Conservation (phyloP, 1,140 invertebrate species). For the Bombus difficillimus region DNA sequence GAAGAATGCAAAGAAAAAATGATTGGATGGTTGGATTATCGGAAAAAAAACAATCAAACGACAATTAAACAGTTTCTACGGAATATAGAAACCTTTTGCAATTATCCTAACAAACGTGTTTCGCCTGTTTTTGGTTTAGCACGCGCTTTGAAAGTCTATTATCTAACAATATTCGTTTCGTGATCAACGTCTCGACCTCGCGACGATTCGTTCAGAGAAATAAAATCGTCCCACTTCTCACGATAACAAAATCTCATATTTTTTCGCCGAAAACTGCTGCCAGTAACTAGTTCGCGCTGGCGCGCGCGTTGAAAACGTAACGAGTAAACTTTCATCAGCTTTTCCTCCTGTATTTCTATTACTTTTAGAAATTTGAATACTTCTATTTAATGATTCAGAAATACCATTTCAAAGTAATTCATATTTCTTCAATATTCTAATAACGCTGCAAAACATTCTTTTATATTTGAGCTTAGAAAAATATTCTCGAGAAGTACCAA, state of each 20-base stretch:
- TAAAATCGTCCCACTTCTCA: not conserved
- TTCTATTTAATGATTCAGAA: not conserved
- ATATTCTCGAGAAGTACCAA: not conserved
- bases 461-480: not conserved
- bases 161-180: constrained; percentile 21
- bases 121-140: not conserved
- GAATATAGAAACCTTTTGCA: constrained; percentile 3
- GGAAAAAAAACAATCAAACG: not conserved
- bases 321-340: constrained; percentile 4
- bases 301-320: constrained; percentile 10
- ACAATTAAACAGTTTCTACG: not conserved
- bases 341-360: not conserved
- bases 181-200: not conserved
- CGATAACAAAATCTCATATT: constrained; percentile 5
- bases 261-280: constrained; percentile 3
- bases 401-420: not conserved
- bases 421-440: not conserved
- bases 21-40: not conserved
- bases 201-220: not conserved
- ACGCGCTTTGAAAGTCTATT: constrained; percentile 15
- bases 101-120: constrained; percentile 4
- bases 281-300: not conserved
- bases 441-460: not conserved
- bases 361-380: not conserved
- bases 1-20: too few relatives aligned